phyloP scores from a whole-genome alignment of 2,113 vertebrate genomes.

The Athene cunicularia region DNA sequence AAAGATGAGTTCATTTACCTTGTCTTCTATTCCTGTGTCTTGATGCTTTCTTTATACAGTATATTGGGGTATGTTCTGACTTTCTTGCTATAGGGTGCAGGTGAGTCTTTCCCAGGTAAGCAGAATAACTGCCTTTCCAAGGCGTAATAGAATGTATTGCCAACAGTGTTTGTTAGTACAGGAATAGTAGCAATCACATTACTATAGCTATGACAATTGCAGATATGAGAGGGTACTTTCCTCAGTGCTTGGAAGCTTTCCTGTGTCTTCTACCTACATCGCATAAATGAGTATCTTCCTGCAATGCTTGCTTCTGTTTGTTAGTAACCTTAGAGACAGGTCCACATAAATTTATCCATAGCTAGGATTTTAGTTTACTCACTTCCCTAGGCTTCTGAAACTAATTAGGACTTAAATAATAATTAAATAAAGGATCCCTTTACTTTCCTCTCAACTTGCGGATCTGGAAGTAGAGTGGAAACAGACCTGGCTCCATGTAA shows the following conservation, averaged over 20 bases:
- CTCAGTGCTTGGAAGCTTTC: background rate
- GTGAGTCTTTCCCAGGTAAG: background rate
- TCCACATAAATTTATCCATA: background rate
- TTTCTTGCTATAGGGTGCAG: background rate
- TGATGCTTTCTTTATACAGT: background rate
- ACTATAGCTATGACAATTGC: background rate
- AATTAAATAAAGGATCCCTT: constrained; percentile 17
- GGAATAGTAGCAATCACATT: background rate
- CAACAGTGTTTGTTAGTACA: background rate
- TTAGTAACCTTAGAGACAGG: background rate
- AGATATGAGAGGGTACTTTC: background rate
- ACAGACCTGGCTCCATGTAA: background rate
- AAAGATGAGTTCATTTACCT: background rate
- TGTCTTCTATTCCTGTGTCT: background rate
- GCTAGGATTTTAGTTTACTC: background rate
- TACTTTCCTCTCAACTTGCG: constrained; percentile 4
- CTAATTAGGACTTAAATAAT: background rate
- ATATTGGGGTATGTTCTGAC: background rate
- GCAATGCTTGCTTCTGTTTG: background rate
- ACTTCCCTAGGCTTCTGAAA: background rate
- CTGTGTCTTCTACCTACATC: background rate
- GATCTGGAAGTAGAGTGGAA: constrained; percentile 33
- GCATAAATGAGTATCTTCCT: background rate
- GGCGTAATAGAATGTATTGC: background rate
- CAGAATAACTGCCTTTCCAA: background rate